Conservation (phyloP, 2,888 invertebrate species). For the Ophion costatus region DNA sequence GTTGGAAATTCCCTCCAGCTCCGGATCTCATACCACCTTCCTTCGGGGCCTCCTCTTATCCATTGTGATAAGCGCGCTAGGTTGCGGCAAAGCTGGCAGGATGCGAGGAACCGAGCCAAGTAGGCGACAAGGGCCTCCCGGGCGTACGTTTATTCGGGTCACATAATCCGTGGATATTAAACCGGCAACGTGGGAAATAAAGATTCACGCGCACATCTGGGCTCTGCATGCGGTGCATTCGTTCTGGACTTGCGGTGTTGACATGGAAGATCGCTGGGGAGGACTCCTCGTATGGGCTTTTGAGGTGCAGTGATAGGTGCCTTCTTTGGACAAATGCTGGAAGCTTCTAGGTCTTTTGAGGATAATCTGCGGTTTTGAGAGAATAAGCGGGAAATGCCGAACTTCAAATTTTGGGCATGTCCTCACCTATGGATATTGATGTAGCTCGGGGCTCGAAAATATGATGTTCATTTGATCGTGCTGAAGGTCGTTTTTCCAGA, state of each 20-base stretch:
- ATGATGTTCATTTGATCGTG: too few species aligned
- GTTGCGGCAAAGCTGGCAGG: constrained; percentile 51
- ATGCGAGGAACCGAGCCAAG: constrained; percentile 65
- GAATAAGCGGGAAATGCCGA: too few species aligned
- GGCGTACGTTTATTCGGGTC: constrained; percentile 51
- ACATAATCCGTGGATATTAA: constrained; percentile 44
- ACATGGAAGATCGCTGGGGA: background rate
- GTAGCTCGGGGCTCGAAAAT: too few species aligned
- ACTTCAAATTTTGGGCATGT: too few species aligned
- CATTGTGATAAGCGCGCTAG: constrained; percentile 69
- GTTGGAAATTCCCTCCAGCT: constrained; percentile 53
- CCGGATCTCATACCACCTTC: constrained; percentile 20
- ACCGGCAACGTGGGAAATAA: constrained; percentile 1
- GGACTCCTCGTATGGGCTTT: background rate
- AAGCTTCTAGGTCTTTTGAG: too few species aligned
- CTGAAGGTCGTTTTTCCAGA: too few species aligned
- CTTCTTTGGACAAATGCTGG: background rate
- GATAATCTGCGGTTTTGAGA: too few species aligned
- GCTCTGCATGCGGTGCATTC: background rate
- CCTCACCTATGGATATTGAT: too few species aligned
- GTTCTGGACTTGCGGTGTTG: background rate
- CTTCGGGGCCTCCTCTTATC: constrained; percentile 30
- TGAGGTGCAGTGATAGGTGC: background rate
- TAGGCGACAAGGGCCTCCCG: constrained; percentile 57
- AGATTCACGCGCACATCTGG: background rate